These are phyloP conservation scores for Parazoanthus swiftii DNA, from an alignment of 92 coral and sea anemone genomes.

Conservation along the genomic window DNA sequence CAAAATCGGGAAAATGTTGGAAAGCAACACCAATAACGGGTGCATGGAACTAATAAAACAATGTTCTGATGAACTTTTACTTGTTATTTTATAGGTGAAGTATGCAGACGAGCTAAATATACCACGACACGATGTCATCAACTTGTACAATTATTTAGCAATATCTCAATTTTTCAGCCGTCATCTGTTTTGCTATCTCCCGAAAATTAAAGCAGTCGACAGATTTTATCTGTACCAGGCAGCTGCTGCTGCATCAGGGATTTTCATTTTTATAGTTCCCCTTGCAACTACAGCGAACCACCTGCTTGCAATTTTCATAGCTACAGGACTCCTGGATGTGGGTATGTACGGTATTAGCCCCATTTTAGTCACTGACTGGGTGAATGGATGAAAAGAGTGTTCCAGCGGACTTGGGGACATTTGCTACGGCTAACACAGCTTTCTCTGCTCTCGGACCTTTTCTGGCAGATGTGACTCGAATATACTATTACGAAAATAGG, in stretches of 20 bases:
- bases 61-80: no score
- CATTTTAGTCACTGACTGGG: slow-evolving; percentile 50
- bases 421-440: neutral
- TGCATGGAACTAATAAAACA: no score
- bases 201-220: slow-evolving; percentile 31
- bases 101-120: slow-evolving; percentile 25
- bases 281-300: slow-evolving; percentile 40
- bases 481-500: no score
- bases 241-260: slow-evolving; percentile 50
- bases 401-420: slow-evolving; percentile 55
- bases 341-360: slow-evolving; percentile 52
- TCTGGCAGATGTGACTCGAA: slow-evolving; percentile 3
- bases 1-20: no score
- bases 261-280: slow-evolving; percentile 35
- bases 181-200: neutral
- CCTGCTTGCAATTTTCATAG: slow-evolving; percentile 41
- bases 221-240: slow-evolving; percentile 56
- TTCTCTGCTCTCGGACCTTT: slow-evolving; percentile 25
- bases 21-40: no score
- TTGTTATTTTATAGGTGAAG: neutral
- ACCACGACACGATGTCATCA: neutral
- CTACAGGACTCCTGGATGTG: slow-evolving; percentile 59
- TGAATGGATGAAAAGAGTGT: slow-evolving; percentile 43
- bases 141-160: slow-evolving; percentile 14
- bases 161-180: slow-evolving; percentile 23